Evolutionary conservation across 2,888 invertebrate species (phyloP).

Genomic region (Timandra comae): DNA sequence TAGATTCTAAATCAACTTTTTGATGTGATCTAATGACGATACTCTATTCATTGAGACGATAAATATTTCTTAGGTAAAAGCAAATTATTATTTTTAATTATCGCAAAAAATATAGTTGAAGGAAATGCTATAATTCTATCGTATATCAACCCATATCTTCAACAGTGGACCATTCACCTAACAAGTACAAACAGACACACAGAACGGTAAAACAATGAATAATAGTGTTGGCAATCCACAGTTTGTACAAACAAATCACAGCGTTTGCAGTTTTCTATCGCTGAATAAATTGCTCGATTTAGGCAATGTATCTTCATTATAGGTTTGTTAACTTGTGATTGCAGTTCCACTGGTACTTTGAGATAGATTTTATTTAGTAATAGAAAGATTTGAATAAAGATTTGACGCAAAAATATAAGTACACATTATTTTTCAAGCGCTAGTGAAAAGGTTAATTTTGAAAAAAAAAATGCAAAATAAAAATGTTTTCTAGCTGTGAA

Average conservation of each 20-base stretch:
- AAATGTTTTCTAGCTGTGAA: no score
- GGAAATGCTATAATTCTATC: no score
- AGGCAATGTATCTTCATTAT: constrained; percentile 9
- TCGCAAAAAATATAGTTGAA: no score
- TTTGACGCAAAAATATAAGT: not conserved
- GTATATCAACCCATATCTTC: constrained; percentile 1
- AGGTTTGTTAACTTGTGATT: constrained; percentile 6
- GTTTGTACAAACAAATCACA: constrained; percentile 38
- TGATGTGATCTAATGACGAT: no score
- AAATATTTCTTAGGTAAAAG: no score
- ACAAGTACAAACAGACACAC: not conserved
- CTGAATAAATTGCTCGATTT: constrained; percentile 15
- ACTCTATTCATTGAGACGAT: no score
- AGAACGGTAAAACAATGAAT: constrained; percentile 39
- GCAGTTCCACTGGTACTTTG: constrained; percentile 3
- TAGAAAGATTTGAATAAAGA: not conserved
- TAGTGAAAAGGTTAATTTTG: no score
- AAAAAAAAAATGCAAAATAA: no score
- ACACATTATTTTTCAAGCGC: no score
- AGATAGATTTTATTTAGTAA: constrained; percentile 1
- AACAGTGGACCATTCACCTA: not conserved
- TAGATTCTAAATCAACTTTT: no score
- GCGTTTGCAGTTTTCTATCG: constrained; percentile 11
- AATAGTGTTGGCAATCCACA: constrained; percentile 40
- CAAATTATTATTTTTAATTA: no score